A percentile compares a stretch with the other conserved stretches of the same genome.
Evolutionary conservation across 2,113 vertebrate genomes (phyloP).

Genomic region (Protomyctophum bolini): DNA sequence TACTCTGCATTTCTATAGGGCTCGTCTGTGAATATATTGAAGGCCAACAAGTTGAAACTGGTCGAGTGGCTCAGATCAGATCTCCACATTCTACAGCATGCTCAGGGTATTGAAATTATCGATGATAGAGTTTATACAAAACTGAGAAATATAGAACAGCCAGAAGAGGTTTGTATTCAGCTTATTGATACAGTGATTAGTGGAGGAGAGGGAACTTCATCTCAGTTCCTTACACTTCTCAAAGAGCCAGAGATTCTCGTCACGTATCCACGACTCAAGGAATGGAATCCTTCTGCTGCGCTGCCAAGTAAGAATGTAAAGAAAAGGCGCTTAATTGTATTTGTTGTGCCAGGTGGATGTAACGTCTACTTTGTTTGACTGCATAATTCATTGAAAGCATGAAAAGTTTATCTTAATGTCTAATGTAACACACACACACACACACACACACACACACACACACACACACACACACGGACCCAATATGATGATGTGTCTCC

Average conservation of each 20-base stretch:
- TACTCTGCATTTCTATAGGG: not conserved
- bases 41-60: conserved; percentile 24
- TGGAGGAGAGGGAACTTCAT: conserved; percentile 18
- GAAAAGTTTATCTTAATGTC: too few species aligned
- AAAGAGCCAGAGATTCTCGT: conserved; percentile 22
- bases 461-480: too few species aligned
- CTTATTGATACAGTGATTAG: conserved; percentile 24
- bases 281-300: conserved; percentile 8
- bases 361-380: too few species aligned
- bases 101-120: conserved; percentile 7
- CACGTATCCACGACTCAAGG: conserved; percentile 20
- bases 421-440: too few species aligned
- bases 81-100: conserved; percentile 23
- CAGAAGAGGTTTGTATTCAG: accelerated
- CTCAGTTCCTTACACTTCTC: conserved; percentile 14
- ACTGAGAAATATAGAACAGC: not conserved
- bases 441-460: too few species aligned
- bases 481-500: too few species aligned
- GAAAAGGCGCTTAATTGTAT: too few species aligned
- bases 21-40: not conserved
- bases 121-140: conserved; percentile 12
- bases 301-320: too few species aligned
- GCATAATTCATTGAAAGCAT: too few species aligned
- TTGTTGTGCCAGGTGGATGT: too few species aligned
- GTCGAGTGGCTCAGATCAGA: conserved; percentile 23